phyloP scores from a whole-genome alignment of 64 coral and sea anemone genomes.

The Orbicella faveolata region DNA sequence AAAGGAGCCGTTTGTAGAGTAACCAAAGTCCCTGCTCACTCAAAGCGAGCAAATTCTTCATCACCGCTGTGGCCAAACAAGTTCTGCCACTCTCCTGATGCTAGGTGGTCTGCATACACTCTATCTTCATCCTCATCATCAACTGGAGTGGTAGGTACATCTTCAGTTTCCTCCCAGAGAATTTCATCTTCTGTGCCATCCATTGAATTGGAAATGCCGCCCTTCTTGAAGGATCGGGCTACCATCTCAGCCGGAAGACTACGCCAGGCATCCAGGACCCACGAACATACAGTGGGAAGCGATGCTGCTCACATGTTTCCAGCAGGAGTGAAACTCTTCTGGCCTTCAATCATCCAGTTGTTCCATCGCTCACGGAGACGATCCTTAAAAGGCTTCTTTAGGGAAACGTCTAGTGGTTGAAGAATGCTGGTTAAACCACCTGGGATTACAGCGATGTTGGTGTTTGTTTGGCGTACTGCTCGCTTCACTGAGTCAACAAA shows the following conservation, averaged over 20 bases:
- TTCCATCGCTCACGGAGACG: slow-evolving; percentile 22
- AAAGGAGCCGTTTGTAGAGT: too few relatives aligned
- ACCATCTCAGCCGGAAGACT: slow-evolving; percentile 21
- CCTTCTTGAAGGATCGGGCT: slow-evolving; percentile 53
- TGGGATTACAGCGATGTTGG: slow-evolving; percentile 43
- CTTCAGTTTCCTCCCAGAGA: slow-evolving; percentile 27
- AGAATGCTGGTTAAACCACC: slow-evolving; percentile 51
- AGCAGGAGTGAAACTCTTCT: slow-evolving; percentile 10
- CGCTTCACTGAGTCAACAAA: slow-evolving; percentile 50
- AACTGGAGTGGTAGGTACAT: background rate
- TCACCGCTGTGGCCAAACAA: too few relatives aligned
- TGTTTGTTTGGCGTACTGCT: slow-evolving; percentile 12
- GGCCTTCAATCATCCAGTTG: slow-evolving; percentile 26
- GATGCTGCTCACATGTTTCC: slow-evolving; percentile 45
- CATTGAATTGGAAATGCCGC: slow-evolving; percentile 37
- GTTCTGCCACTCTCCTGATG: too few relatives aligned
- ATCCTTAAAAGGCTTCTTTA: slow-evolving; percentile 63
- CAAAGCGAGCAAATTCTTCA: too few relatives aligned
- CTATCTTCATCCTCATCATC: background rate
- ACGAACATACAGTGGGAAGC: slow-evolving; percentile 41
- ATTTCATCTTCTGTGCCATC: slow-evolving; percentile 59
- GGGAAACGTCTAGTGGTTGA: slow-evolving; percentile 41
- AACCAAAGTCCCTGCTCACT: too few relatives aligned
- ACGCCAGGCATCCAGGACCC: slow-evolving; percentile 46
- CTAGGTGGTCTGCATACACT: background rate